Evolutionary conservation across 2,797 vertebrate species (phyloP).

Genomic region (Acrossocheilus fasciatus): DNA sequence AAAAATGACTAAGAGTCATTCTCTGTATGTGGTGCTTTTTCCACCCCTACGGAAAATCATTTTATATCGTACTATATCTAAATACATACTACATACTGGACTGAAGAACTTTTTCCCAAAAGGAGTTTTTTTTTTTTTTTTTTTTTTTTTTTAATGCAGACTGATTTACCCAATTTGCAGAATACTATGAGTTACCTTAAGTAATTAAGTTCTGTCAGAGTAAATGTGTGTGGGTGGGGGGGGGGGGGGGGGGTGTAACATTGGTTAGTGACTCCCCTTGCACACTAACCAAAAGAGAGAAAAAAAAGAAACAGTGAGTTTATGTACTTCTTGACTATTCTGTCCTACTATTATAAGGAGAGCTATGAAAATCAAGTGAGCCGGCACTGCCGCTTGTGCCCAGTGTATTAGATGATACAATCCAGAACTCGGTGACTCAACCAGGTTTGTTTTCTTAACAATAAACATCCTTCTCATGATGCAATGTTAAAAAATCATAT

Average conservation of each 20-base stretch:
- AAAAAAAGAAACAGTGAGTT: no score
- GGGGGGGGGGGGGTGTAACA: no score
- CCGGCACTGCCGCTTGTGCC: neutral
- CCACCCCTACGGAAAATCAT: neutral
- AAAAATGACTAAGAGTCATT: neutral
- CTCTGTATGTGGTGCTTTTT: neutral
- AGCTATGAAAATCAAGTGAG: neutral
- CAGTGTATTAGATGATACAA: neutral
- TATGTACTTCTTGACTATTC: neutral
- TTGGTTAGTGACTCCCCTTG: neutral
- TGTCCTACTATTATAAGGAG: neutral
- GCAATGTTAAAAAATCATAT: conserved; percentile 8
- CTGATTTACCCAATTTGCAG: neutral
- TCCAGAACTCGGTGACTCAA: neutral
- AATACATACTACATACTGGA: neutral
- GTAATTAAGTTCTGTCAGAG: neutral
- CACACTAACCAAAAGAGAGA: neutral
- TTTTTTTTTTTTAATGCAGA: neutral
- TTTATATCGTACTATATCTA: neutral
- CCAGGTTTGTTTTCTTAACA: conserved; percentile 3
- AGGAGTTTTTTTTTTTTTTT: no score
- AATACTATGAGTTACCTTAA: neutral
- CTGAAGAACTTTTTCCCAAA: neutral
- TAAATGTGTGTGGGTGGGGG: neutral
- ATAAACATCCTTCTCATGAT: neutral